These are phyloP conservation scores for Cepaea hortensis DNA, from an alignment of 2,888 invertebrate species.

Conservation along the genomic window DNA sequence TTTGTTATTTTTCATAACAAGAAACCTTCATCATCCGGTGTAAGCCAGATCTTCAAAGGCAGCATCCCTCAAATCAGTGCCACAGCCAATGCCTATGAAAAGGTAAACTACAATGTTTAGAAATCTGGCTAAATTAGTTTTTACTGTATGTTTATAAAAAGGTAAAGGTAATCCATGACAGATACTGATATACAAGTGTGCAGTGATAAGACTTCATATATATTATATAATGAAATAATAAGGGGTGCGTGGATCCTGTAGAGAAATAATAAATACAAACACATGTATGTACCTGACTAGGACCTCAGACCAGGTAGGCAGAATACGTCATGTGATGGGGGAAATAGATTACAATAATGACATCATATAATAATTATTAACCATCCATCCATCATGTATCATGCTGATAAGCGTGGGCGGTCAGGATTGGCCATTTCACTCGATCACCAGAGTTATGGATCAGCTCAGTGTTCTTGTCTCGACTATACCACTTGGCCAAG, in stretches of 20 bases:
- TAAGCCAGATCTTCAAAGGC: constrained; percentile 11
- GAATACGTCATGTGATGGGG: background rate
- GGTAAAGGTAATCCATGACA: background rate
- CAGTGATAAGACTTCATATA: background rate
- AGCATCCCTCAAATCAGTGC: constrained; percentile 15
- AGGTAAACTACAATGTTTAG: background rate
- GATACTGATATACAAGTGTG: constrained; percentile 28
- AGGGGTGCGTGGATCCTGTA: too few relatives aligned
- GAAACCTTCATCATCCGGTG: background rate
- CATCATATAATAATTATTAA: background rate
- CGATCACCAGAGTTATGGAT: too few relatives aligned
- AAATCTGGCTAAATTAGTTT: too few relatives aligned
- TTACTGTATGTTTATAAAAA: too few relatives aligned
- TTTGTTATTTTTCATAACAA: background rate
- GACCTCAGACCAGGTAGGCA: too few relatives aligned
- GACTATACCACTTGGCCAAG: too few relatives aligned
- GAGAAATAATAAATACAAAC: too few relatives aligned
- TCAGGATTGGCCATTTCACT: too few relatives aligned
- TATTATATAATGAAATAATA: background rate
- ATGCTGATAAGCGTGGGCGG: too few relatives aligned
- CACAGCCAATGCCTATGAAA: constrained; percentile 30
- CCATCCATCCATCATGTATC: background rate
- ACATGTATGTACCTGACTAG: too few relatives aligned
- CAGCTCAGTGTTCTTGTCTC: too few relatives aligned
- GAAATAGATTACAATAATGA: background rate